Evolutionary conservation across 1,140 invertebrate species (phyloP).

Genomic region (Ptiloglossa arizonensis): DNA sequence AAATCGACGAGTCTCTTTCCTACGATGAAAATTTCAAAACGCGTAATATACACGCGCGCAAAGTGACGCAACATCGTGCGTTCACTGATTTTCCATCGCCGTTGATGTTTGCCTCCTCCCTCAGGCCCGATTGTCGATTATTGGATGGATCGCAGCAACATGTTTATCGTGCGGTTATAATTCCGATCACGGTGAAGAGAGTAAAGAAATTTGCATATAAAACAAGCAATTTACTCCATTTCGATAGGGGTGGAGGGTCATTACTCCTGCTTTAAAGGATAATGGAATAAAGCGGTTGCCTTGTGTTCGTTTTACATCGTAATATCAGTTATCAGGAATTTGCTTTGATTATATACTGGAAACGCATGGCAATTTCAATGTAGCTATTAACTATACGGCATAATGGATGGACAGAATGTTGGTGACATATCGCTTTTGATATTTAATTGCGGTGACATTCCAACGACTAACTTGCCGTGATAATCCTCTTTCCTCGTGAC

Average conservation of each 20-base stretch:
- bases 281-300: slow-evolving; percentile 50
- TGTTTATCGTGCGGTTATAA: slow-evolving; percentile 62
- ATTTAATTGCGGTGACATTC: slow-evolving; percentile 32
- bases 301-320: slow-evolving; percentile 51
- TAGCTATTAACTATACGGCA: slow-evolving; percentile 12
- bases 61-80: slow-evolving; percentile 13
- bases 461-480: neutral
- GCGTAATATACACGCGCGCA: neutral
- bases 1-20: neutral
- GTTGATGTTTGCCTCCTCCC: neutral
- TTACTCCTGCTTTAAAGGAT: slow-evolving; percentile 51
- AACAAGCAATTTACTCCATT: slow-evolving; percentile 56
- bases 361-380: slow-evolving; percentile 28
- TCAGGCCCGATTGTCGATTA: slow-evolving; percentile 41
- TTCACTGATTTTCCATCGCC: neutral
- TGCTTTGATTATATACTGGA: slow-evolving; percentile 44
- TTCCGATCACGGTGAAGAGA: slow-evolving; percentile 40
- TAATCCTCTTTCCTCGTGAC: slow-evolving; percentile 9
- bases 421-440: slow-evolving; percentile 14
- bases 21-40: neutral
- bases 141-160: slow-evolving; percentile 28
- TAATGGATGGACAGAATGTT: slow-evolving; percentile 11
- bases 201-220: slow-evolving; percentile 61
- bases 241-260: slow-evolving; percentile 10
- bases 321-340: slow-evolving; percentile 48